Conservation (phyloP, 2,113 vertebrate species). For the Bos javanicus region DNA sequence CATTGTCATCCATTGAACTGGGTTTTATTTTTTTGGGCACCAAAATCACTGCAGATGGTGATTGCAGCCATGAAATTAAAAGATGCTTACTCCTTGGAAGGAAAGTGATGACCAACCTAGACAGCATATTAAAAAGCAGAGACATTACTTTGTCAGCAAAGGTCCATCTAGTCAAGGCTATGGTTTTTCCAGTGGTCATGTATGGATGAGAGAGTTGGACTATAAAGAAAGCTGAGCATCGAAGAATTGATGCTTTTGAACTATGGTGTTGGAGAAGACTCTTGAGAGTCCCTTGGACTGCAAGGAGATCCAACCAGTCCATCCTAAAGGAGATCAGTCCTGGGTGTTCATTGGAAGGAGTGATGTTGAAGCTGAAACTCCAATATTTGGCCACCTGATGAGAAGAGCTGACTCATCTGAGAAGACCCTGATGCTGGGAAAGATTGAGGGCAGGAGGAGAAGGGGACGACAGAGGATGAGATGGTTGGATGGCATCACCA, state of each 20-base stretch:
- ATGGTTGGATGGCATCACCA: background rate
- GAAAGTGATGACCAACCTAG: background rate
- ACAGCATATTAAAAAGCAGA: background rate
- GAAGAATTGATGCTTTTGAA: background rate
- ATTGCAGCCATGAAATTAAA: background rate
- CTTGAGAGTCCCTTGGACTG: background rate
- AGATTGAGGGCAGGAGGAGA: background rate
- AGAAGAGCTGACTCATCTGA: background rate
- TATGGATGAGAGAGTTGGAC: background rate
- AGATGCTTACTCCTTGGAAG: background rate
- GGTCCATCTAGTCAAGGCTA: background rate
- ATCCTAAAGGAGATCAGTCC: background rate
- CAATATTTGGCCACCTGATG: background rate
- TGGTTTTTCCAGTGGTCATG: background rate
- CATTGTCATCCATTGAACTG: background rate
- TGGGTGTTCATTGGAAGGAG: background rate
- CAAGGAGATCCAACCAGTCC: background rate
- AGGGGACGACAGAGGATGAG: background rate
- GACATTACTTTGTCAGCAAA: background rate
- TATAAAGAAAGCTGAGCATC: rapidly evolving
- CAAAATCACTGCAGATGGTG: background rate
- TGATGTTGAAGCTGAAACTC: background rate
- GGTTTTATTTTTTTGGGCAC: background rate
- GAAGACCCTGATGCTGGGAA: background rate
- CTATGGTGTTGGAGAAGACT: background rate